phyloP scores from a whole-genome alignment of 2,797 vertebrate species.

The Sebastiscus albofasciatus region DNA sequence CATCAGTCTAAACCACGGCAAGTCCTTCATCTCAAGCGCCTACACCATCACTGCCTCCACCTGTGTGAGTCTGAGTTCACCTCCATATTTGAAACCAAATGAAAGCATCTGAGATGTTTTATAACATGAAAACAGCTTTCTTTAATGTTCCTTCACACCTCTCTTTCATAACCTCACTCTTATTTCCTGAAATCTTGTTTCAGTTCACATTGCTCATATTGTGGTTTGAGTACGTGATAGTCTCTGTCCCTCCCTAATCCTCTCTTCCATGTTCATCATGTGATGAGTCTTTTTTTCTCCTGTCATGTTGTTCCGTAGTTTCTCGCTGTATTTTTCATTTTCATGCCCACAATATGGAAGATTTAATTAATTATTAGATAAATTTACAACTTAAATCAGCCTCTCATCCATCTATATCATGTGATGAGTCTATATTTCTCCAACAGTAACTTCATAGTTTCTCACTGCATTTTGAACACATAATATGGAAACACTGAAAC shows the following conservation, averaged over 20 bases:
- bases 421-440: background rate
- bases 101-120: background rate
- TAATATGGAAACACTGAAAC: too few species aligned
- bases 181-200: background rate
- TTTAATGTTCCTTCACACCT: too few species aligned
- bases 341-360: too few species aligned
- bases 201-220: background rate
- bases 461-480: background rate
- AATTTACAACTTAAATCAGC: too few species aligned
- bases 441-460: background rate
- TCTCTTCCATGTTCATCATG: background rate
- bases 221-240: fast-evolving
- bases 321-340: too few species aligned
- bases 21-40: slow-evolving; percentile 87
- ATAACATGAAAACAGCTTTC: background rate
- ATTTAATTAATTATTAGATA: too few species aligned
- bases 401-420: background rate
- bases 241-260: background rate
- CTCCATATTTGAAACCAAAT: background rate
- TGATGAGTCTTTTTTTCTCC: too few species aligned
- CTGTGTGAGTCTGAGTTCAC: slow-evolving; percentile 89
- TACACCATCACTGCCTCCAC: slow-evolving; percentile 89
- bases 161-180: background rate
- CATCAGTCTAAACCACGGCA: slow-evolving; percentile 91
- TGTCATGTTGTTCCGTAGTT: too few species aligned